These are phyloP conservation scores for Microplitis manilae DNA, from an alignment of 2,888 invertebrate species.

Conservation along the genomic window DNA sequence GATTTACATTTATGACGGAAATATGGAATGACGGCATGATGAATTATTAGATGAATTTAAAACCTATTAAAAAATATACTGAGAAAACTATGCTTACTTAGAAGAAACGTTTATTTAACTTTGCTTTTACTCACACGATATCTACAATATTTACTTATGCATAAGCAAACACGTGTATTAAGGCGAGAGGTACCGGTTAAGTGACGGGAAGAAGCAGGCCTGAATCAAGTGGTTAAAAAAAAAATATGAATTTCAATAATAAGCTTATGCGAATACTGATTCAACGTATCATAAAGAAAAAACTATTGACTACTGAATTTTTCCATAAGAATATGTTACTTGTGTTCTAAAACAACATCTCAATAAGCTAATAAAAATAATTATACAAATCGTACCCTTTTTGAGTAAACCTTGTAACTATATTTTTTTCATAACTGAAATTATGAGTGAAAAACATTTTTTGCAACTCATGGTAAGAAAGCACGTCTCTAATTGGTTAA, in stretches of 20 bases:
- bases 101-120: slow-evolving; percentile 60
- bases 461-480: no score
- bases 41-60: neutral
- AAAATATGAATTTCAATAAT: slow-evolving; percentile 20
- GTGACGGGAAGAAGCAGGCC: slow-evolving; percentile 49
- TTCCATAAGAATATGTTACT: neutral
- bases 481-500: no score
- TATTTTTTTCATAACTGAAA: no score
- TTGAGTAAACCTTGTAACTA: no score
- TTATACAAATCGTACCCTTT: neutral
- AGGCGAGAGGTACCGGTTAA: slow-evolving; percentile 56
- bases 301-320: neutral
- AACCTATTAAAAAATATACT: neutral
- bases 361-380: neutral
- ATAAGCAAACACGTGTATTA: slow-evolving; percentile 61
- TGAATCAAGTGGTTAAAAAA: slow-evolving; percentile 12
- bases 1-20: neutral
- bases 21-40: neutral
- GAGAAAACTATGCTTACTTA: slow-evolving; percentile 5
- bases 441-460: no score
- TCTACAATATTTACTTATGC: slow-evolving; percentile 65
- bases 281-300: neutral
- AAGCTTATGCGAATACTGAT: neutral
- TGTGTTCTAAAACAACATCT: neutral
- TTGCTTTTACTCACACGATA: slow-evolving; percentile 62